Evolutionary conservation across 1,140 invertebrate species (phyloP).

Genomic region (Ceratina australensis): DNA sequence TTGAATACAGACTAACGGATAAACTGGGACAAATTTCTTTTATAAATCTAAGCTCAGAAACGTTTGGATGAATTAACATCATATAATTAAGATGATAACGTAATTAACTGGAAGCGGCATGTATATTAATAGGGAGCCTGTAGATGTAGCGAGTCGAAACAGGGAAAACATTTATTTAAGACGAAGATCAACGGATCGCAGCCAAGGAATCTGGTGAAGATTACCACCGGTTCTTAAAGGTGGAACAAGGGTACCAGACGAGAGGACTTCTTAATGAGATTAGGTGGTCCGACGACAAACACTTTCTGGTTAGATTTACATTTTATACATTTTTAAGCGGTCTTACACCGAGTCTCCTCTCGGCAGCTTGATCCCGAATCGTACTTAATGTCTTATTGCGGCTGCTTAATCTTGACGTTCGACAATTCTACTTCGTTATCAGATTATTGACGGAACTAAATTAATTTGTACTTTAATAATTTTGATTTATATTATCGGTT

Average conservation of each 20-base stretch:
- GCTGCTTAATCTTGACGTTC: slow-evolving; percentile 11
- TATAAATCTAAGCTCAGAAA: too few relatives aligned
- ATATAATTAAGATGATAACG: too few relatives aligned
- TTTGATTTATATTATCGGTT: too few relatives aligned
- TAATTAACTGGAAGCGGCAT: not conserved
- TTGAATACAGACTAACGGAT: too few relatives aligned
- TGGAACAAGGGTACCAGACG: slow-evolving; percentile 64
- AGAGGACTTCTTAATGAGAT: slow-evolving; percentile 80
- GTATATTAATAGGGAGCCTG: not conserved
- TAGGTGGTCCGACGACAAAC: slow-evolving; percentile 75
- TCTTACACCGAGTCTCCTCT: slow-evolving; percentile 55
- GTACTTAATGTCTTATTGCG: slow-evolving; percentile 33
- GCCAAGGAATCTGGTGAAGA: slow-evolving; percentile 73
- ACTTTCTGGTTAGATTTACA: slow-evolving; percentile 77
- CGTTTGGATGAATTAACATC: not conserved
- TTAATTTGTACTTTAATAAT: too few relatives aligned
- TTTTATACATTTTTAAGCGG: slow-evolving; percentile 79
- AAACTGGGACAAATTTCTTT: too few relatives aligned
- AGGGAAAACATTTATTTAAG: slow-evolving; percentile 77
- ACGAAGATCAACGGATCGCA: slow-evolving; percentile 72
- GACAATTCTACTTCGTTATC: not conserved
- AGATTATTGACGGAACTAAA: too few relatives aligned
- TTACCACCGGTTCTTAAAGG: slow-evolving; percentile 68
- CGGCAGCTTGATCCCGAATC: slow-evolving; percentile 34
- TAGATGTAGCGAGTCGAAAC: slow-evolving; percentile 66